These are phyloP conservation scores for Tiaroga cobitis DNA, from an alignment of 2,797 vertebrate species.

Conservation along the genomic window DNA sequence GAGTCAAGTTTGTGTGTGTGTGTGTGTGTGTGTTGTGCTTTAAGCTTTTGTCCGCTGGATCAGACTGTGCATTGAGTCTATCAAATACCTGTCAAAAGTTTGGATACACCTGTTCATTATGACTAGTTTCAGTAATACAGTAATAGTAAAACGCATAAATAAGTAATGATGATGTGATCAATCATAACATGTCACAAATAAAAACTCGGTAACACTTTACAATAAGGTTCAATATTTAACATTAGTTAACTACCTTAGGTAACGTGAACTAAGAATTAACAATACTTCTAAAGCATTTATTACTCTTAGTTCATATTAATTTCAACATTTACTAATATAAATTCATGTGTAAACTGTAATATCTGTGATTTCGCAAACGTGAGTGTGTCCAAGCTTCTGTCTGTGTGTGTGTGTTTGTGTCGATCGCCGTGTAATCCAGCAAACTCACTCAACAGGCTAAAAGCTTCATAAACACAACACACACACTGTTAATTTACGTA, in stretches of 20 bases:
- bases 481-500: conserved; percentile 31
- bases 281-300: too few relatives aligned
- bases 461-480: conserved; percentile 47
- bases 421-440: conserved; percentile 39
- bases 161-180: not conserved
- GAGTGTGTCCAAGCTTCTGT: not conserved
- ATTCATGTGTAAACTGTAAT: not conserved
- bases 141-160: not conserved
- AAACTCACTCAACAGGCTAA: conserved; percentile 17
- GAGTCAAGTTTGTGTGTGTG: conserved; percentile 52
- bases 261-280: too few relatives aligned
- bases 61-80: conserved; percentile 37
- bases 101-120: not conserved
- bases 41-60: conserved; percentile 50
- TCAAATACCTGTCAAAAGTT: not conserved
- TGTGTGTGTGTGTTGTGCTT: conserved; percentile 51
- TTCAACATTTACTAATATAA: too few relatives aligned
- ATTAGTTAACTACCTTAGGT: too few relatives aligned
- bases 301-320: too few relatives aligned
- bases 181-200: not conserved
- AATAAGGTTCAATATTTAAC: too few relatives aligned
- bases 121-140: not conserved
- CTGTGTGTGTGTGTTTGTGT: not conserved
- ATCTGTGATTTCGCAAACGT: too few relatives aligned
- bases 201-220: not conserved